Evolutionary conservation across 2,113 vertebrate species (phyloP), one percentile per base, ranked within the genome.

Genomic region (Corvus cornix): DNA sequence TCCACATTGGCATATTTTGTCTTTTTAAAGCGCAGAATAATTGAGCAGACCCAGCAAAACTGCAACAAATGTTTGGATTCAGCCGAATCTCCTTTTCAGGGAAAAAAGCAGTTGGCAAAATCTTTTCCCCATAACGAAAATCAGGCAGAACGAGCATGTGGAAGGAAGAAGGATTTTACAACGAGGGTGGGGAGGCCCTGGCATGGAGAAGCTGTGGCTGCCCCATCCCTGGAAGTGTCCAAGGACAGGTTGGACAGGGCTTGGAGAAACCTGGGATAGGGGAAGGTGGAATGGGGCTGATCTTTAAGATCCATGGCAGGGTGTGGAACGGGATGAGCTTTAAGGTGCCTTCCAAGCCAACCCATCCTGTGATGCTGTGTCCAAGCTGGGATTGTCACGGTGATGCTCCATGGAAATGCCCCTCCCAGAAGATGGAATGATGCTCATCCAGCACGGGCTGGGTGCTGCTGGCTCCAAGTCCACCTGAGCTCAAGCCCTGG

Each of bases 41-140:
- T 76, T 79, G 90, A 96, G 94, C 88, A 76, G 58, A 83, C 37
- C 58, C 84, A 94, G 92, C 81, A 94, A 93, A 97, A 96, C 11
- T 12, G 27, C 84, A 89, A 56, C 41, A 68, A 79, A 41, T 39
- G 62, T 52, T 70, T 79, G 66, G 68, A 81, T 91, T 84, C 58
- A 85, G 70, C 49, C 44, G 3, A 89, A 68, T 46, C 60, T 48
- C 16, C 75, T 87, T 94, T 74, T 84, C 37, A 33, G 28, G 22
- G 20, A 0, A 7, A 28, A 52, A 59, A 41, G 68, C 13, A 49
- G 24, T 26, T 44, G 48, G 64, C n/a, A 73, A 64, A 62, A 62
- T 31, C 26, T 77, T 82, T 70, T 39, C 16, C 37, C 41, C 41
- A 51, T 70, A 52, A 76, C 27, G 30, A 62, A 49, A 49, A 72